Evolutionary conservation across 1,140 invertebrate genomes (phyloP).

Genomic region (Hyphantria cunea): DNA sequence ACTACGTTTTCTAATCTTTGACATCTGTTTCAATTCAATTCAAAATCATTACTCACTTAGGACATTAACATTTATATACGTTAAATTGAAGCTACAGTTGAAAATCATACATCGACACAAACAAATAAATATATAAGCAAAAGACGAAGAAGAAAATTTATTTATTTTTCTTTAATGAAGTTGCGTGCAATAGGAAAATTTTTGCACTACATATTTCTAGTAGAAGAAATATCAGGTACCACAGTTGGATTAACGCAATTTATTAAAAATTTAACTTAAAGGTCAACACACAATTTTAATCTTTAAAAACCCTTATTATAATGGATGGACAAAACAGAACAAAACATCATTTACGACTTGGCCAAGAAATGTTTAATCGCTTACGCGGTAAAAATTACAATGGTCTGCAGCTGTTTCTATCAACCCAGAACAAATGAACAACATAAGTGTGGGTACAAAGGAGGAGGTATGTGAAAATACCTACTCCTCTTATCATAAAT

Average conservation of each 20-base stretch:
- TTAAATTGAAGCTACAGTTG: no score
- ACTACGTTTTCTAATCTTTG: background rate
- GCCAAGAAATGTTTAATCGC: constrained; percentile 12
- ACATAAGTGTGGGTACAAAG: constrained; percentile 48
- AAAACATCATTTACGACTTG: constrained; percentile 11
- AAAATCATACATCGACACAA: no score
- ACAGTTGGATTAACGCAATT: no score
- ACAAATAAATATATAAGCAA: no score
- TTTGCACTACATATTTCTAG: no score
- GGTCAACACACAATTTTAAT: background rate
- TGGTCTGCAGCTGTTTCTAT: constrained; percentile 23
- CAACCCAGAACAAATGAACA: constrained; percentile 8
- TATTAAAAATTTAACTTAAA: no score
- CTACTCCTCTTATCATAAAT: background rate
- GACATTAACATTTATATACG: no score
- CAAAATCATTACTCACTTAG: no score
- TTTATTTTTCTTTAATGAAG: no score
- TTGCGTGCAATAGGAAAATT: no score
- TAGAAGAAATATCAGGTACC: no score
- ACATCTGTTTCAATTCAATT: background rate
- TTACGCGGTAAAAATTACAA: constrained; percentile 12
- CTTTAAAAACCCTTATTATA: constrained; percentile 27
- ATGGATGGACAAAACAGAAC: constrained; percentile 28
- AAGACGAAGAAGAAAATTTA: no score
- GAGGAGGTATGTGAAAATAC: constrained; percentile 40